Evolutionary conservation across 1,140 invertebrate species (phyloP), one percentile per base, ranked within the genome.

Genomic region (Zaprionus nigranus): DNA sequence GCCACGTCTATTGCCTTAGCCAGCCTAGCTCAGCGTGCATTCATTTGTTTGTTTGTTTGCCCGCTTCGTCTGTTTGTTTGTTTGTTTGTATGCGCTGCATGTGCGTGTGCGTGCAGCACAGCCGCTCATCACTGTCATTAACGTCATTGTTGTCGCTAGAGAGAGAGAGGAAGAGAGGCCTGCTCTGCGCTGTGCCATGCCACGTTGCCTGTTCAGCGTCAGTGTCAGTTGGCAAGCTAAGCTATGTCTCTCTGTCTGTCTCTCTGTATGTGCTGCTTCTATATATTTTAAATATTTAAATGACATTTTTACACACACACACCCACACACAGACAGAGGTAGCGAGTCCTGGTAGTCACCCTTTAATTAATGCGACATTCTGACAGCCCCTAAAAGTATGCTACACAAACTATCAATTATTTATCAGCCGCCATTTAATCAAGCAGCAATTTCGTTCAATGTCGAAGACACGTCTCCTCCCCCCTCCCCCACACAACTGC

Each of bases 111-210:
- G 67, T 68, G 70, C 75, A 75, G 67, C 70, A 81, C 66, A 56
- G 79, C 81, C 74, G 76, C 81, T 90, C 85, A 78, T 88, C 84
- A 88, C 81, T 88, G 84, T 90, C 84, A 88, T 88, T 88, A 88
- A 90, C 71, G 78, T 81, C 78, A 88, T 84, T 88, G 82, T 86
- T 85, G 83, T 57, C 62, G 58, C 43, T 34, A 17, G 40, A 46
- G 40, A 17, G 40, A 43, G 40, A n/a, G 40, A 7, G 40, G 2
- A 5, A 43, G 15, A 2, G 15, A n/a, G 28, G 5, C 15, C 57
- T 57, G 63, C 26, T 28, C 13, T 15, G 2, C 3, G 51, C 30
- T 34, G 43, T 54, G 22, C 54, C 53, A 13, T 15, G 36, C 36
- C 38, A 17, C n/a, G 40, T 46, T 46, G 1, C 30, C 30, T 11